Evolutionary conservation across 1,140 invertebrate species (phyloP).

Genomic region (Hyles vespertilio): DNA sequence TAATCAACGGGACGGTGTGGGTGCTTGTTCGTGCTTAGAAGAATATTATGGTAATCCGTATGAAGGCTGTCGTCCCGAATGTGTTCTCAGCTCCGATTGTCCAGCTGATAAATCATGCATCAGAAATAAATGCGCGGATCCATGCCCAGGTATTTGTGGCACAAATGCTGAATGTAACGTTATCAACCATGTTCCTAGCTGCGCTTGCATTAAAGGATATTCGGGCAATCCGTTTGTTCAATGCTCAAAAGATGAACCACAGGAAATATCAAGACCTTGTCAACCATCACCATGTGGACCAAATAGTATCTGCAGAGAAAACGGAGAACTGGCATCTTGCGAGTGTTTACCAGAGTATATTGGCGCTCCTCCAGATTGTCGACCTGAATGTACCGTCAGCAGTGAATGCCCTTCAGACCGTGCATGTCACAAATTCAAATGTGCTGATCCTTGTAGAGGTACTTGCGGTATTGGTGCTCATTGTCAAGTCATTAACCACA

Average conservation of each 20-base stretch:
- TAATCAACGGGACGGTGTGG: conserved; percentile 77
- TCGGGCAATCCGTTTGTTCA: conserved; percentile 84
- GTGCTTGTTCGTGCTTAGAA: conserved; percentile 83
- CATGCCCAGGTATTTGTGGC: conserved; percentile 87
- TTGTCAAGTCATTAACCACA: conserved; percentile 84
- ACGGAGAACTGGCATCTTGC: conserved; percentile 78
- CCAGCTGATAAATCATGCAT: conserved; percentile 83
- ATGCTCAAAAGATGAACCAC: conserved; percentile 44
- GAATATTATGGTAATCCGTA: conserved; percentile 82
- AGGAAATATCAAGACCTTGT: conserved; percentile 77
- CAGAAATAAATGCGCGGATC: conserved; percentile 85
- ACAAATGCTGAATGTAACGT: conserved; percentile 85
- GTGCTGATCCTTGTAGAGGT: conserved; percentile 82
- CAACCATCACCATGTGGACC: conserved; percentile 82
- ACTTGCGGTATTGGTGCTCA: conserved; percentile 82
- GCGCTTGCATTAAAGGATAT: conserved; percentile 84
- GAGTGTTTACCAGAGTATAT: conserved; percentile 80
- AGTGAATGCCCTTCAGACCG: conserved; percentile 82
- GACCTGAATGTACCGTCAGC: conserved; percentile 84
- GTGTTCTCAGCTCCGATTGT: conserved; percentile 87
- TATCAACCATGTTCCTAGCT: conserved; percentile 85
- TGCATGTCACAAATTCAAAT: conserved; percentile 84
- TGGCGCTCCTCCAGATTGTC: conserved; percentile 82
- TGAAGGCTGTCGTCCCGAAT: conserved; percentile 85
- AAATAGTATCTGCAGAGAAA: conserved; percentile 80